phyloP scores from a whole-genome alignment of 2,888 invertebrate species.

The Agrochola lychnidis region DNA sequence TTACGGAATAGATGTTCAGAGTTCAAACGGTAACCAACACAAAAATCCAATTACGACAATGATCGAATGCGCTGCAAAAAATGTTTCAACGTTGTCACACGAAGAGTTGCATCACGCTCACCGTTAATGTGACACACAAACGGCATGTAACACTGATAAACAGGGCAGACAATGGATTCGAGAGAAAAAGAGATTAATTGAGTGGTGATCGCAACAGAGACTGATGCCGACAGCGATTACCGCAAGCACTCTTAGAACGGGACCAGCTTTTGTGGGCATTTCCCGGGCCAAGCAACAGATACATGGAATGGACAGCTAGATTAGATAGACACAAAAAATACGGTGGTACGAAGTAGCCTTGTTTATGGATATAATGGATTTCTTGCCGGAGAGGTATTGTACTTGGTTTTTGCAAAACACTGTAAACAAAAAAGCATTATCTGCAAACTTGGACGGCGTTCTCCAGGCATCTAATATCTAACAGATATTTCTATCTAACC shows the following conservation, averaged over 20 bases:
- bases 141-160: constrained; percentile 71
- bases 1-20: constrained; percentile 67
- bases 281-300: constrained; percentile 69
- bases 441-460: constrained; percentile 52
- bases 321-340: constrained; percentile 74
- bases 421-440: constrained; percentile 53
- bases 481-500: constrained; percentile 47
- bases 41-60: constrained; percentile 74
- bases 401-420: constrained; percentile 63
- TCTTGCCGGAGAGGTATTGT: constrained; percentile 65
- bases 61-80: constrained; percentile 71
- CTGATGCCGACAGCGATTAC: constrained; percentile 79
- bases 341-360: constrained; percentile 67
- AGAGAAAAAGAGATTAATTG: constrained; percentile 80
- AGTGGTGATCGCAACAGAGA: constrained; percentile 71
- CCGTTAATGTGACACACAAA: constrained; percentile 77
- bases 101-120: constrained; percentile 77
- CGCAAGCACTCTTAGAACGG: constrained; percentile 84
- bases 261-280: constrained; percentile 79
- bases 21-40: constrained; percentile 70
- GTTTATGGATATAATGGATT: constrained; percentile 72
- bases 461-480: constrained; percentile 51
- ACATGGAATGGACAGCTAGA: constrained; percentile 74
- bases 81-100: constrained; percentile 75
- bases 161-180: constrained; percentile 77